Conservation (phyloP, 2,113 vertebrate species). For the Malurus melanocephalus region DNA sequence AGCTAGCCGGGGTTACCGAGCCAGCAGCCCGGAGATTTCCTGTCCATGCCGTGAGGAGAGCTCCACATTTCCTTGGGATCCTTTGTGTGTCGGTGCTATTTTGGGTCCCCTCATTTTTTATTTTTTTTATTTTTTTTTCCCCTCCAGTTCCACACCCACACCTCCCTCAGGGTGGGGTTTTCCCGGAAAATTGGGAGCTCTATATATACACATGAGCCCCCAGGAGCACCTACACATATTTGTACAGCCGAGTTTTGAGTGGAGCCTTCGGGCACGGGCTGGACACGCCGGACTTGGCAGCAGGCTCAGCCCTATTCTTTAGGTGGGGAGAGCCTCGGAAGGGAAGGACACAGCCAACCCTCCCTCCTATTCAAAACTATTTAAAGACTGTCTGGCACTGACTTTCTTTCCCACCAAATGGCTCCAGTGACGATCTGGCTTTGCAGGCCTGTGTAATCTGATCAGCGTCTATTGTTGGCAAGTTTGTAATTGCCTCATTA, state of each 20-base stretch:
- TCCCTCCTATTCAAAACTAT: constrained; percentile 45
- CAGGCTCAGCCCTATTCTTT: background rate
- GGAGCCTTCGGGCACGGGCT: background rate
- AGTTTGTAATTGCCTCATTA: constrained; percentile 27
- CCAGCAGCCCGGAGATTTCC: background rate
- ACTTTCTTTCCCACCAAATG: constrained; percentile 57
- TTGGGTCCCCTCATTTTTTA: background rate
- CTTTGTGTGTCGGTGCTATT: constrained; percentile 36
- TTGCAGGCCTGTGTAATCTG: constrained; percentile 47
- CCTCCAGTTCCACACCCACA: constrained; percentile 1
- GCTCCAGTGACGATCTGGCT: constrained; percentile 26
- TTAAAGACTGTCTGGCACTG: constrained; percentile 40
- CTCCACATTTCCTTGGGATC: constrained; percentile 40
- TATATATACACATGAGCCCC: background rate
- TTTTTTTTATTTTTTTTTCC: background rate
- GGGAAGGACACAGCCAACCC: constrained; percentile 54
- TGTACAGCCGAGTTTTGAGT: background rate
- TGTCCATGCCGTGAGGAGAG: background rate
- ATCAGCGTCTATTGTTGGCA: constrained; percentile 50
- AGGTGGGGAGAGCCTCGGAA: constrained; percentile 37
- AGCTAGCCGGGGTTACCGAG: background rate
- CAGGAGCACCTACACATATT: background rate
- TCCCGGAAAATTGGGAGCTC: background rate
- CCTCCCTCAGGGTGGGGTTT: constrained; percentile 32
- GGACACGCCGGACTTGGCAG: background rate